Base-by-base conservation (phyloP, 1,140 invertebrate genomes). In the Cotesia chilonis region DNA sequence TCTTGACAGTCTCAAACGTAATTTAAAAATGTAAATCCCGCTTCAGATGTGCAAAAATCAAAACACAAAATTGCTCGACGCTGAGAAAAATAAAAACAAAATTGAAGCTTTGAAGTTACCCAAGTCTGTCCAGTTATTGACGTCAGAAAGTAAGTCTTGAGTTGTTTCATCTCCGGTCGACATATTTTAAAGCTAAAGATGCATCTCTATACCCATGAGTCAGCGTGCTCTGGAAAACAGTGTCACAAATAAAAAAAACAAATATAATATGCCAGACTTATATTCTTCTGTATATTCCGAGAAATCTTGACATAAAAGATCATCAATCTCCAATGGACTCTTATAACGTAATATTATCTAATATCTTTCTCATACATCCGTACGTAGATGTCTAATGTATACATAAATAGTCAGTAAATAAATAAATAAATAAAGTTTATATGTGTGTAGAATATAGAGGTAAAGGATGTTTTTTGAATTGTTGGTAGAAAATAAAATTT, bases 211-310 rank as follows among this genome's bases (percentile, higher is more conserved):
- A 20, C n/a, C 55, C n/a, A 41, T 69, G 55, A 69, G 54, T 69
- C 68, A 69, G n/a, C 4, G 41, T 69, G 55, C 68, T 60, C 37
- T 63, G 38, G 68, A 70, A 51, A 70, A 70, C 1, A 14, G 57
- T 51, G 68, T 61, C 38, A 63, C 68, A 70, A 17, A 14, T 61
- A 52, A 61, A 41, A 38, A 28, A 36, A 60, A 60, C 38, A 9
- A 68, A 69, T 17, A 70, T 12, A 70, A 63, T 59, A 66, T 14
- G 28, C 4, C 41, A 55, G n/a, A 55, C 17, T 55, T 55, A 55
- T 55, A 55, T 28, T 28, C 28, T 28, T 28, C 28, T 28, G 28
- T 28, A 28, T 28, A 28, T 55, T 14, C 17, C 12, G 17, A 55
- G 17, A 47, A 41, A 61, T 47, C 4, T 38, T 9, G 14, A 61